Evolutionary conservation across 1,140 invertebrate species (phyloP), one percentile per base, ranked within the genome.

Genomic region (Drosophila nikananu): DNA sequence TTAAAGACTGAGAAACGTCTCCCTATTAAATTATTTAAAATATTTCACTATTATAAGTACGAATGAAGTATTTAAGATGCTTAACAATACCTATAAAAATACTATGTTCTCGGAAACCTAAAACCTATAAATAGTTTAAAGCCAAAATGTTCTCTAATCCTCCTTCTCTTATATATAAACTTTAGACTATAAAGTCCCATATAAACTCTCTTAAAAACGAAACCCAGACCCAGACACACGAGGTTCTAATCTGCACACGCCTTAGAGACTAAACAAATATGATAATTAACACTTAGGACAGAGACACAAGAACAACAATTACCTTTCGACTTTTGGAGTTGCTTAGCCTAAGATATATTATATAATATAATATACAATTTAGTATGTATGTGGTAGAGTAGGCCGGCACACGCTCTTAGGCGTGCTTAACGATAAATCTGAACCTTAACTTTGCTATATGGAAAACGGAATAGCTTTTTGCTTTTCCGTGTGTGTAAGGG

Each of bases 241-340:
- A n/a, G 51, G 8, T 30, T 51, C 67, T 73, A 73, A 73, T 73
- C 67, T 70, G 2, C 17, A 41, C 35, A 51, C 35, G 30, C n/a
- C 27, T 59, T 65, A 65, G 39, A 58, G 10, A 65, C 71, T 75
- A 59, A 66, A 54, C 61, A 64, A 66, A 77, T 58, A 72, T 25
- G 52, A 51, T 79, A 71, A 71, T 79, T 79, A 78, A 71, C 75
- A 79, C 76, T 58, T 59, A 60, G 35, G 39, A 76, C 74, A 77
- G 42, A 17, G 21, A 27, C n/a, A 78, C 75, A 54, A 23, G n/a
- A 65, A 55, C 35, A 62, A 55, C 65, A 72, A 19, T 79, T 79
- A 79, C 77, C 76, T 79, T 78, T 71, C 52, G 52, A 71, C 25
- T 71, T 58, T 78, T 62, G 35, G 54, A 71, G 77, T 78, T 79